Conservation (phyloP, 2,113 vertebrate genomes). For the Oreotrochilus melanogaster region DNA sequence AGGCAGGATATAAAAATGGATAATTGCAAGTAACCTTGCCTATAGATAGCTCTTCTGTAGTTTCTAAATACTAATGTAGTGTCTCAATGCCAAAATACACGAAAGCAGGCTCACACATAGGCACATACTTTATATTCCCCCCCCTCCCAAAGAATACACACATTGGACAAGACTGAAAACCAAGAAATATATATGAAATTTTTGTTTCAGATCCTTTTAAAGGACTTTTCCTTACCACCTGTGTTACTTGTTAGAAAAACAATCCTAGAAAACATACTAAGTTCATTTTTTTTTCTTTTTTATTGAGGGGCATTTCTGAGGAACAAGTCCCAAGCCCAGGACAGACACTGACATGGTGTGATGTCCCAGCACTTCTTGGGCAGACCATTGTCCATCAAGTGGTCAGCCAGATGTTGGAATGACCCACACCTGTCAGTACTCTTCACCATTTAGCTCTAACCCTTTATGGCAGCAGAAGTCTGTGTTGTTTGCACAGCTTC, state of each 20-base stretch:
- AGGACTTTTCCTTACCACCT: background rate
- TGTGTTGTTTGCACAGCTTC: background rate
- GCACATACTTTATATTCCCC: accelerated
- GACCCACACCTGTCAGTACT: background rate
- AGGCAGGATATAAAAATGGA: background rate
- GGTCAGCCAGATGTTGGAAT: accelerated
- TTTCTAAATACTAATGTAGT: background rate
- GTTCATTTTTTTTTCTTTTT: background rate
- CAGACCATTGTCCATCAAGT: background rate
- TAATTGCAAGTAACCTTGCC: background rate
- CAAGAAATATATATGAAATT: background rate
- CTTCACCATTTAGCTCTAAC: accelerated
- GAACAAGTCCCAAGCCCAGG: accelerated
- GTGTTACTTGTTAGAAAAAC: background rate
- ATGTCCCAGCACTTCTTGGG: background rate
- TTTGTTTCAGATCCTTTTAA: background rate
- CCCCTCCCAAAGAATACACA: background rate
- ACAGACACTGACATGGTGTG: accelerated
- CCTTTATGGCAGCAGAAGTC: background rate
- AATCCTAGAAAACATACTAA: background rate
- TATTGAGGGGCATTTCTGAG: background rate
- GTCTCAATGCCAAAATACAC: background rate
- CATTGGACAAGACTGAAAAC: background rate
- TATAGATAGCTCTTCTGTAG: background rate
- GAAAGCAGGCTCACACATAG: background rate